Conservation (phyloP, 2,888 invertebrate species). For the Ectemnius continuus region DNA sequence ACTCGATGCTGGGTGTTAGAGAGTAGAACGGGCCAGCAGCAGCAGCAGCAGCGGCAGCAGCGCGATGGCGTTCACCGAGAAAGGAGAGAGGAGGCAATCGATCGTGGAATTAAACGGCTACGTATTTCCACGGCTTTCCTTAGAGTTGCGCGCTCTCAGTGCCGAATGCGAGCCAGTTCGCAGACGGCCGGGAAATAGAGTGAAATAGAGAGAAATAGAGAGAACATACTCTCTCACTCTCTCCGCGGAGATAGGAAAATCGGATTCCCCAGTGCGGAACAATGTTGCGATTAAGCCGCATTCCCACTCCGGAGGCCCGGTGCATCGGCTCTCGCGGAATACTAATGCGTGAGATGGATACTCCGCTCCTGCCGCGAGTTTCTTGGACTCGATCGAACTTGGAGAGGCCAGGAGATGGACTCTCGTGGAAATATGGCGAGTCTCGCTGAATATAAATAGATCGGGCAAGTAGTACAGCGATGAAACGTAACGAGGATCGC, state of each 20-base stretch:
- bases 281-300: conserved; percentile 5
- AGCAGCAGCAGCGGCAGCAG: too few relatives aligned
- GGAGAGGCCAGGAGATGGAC: too few relatives aligned
- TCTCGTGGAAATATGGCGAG: too few relatives aligned
- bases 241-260: background rate
- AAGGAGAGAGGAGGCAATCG: conserved; percentile 4
- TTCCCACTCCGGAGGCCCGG: too few relatives aligned
- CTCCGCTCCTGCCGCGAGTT: too few relatives aligned
- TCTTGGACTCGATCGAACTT: too few relatives aligned
- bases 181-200: background rate
- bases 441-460: background rate
- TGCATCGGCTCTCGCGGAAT: background rate
- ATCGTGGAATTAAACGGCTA: conserved; percentile 3
- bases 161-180: background rate
- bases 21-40: background rate
- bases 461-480: background rate
- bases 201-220: too few relatives aligned
- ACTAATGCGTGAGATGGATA: background rate
- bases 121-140: background rate
- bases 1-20: conserved; percentile 20
- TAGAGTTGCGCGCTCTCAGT: background rate
- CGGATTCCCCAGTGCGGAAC: background rate
- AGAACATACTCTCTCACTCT: background rate
- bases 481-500: background rate
- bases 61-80: conserved; percentile 8